Evolutionary conservation across 2,113 vertebrate genomes (phyloP).

Genomic region (Eublepharis macularius): DNA sequence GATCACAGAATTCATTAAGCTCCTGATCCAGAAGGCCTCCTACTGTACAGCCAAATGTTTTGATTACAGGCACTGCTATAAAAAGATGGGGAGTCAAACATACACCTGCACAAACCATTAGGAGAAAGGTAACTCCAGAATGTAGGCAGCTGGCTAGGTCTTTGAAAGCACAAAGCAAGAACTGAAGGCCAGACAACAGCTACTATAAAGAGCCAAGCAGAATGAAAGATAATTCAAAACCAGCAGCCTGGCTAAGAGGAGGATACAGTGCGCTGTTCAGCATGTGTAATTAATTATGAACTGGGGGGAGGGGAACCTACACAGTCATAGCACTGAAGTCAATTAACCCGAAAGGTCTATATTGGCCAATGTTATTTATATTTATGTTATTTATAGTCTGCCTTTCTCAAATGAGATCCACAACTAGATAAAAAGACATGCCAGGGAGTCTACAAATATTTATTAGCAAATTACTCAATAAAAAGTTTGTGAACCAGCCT

Average conservation of each 20-base stretch:
- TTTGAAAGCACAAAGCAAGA: background rate
- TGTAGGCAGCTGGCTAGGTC: background rate
- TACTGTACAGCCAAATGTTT: too few relatives aligned
- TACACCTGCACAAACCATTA: background rate
- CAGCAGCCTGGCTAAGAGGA: constrained; percentile 1
- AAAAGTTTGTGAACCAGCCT: constrained; percentile 13
- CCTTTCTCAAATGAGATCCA: background rate
- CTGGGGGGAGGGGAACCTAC: background rate
- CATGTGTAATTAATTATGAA: background rate
- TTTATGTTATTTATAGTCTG: too few relatives aligned
- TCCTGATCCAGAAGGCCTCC: constrained; percentile 14
- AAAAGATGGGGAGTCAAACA: constrained; percentile 21
- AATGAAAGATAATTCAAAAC: background rate
- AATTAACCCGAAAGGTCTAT: background rate
- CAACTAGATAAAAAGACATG: constrained; percentile 28
- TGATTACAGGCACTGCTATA: background rate
- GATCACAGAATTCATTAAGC: background rate
- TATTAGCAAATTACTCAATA: background rate
- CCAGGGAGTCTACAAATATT: background rate
- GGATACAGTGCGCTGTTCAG: constrained; percentile 1
- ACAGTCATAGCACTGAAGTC: background rate
- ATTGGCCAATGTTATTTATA: constrained; percentile 10
- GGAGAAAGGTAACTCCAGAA: constrained; percentile 25
- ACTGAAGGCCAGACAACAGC: background rate
- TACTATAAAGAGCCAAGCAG: constrained; percentile 19